Base-by-base conservation (phyloP, 2,888 invertebrate species). In the Drosophila ustulata region DNA sequence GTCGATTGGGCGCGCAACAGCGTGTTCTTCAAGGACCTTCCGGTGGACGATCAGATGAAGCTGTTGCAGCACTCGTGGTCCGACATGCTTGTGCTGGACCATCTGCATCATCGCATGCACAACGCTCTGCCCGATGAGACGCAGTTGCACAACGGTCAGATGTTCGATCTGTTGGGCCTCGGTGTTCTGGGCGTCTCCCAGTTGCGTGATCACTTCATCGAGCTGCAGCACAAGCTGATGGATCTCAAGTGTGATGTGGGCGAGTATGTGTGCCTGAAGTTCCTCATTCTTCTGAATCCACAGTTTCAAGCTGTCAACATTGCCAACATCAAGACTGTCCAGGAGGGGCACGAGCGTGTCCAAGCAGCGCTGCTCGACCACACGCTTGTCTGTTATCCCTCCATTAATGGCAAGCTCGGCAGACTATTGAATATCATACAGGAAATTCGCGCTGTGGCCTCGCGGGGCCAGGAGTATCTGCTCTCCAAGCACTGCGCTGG, bases 1-100 rank as follows among this genome's bases (percentile, higher is more conserved):
- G 99, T 99, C 91, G 99, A 99, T 94, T 99, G 99, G 99, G 99
- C 99, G 93, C 94, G 99, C 92, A 98, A 98, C 94, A 98, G 98
- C 89, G 95, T 97, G 92, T 99, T 98, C 95, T 99, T 99, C 95
- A 98, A 98, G 95, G 98, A 99, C 95, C 95, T 93, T 13, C 93
- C 99, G 99, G 98, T 99, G 92, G 99, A 99, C 92, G 99, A 99
- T 94, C 99, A 99, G 94, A 99, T 99, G 98, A 98, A 98, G 93
- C 94, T 99, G 75, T 94, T 99, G 82, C 99, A 99, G 93, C 96
- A 98, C 93, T 98, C 98, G 64, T 99, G 99, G 99, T 98, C 98
- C 70, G 98, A 99, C 93, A 98, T 99, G 96, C 93, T 99, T 91
- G 97, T 99, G 80, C 94, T 99, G 89, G 99, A 99, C 92, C 98